Evolutionary conservation across 1,140 invertebrate species (phyloP).

Genomic region (Plutomurus gul): DNA sequence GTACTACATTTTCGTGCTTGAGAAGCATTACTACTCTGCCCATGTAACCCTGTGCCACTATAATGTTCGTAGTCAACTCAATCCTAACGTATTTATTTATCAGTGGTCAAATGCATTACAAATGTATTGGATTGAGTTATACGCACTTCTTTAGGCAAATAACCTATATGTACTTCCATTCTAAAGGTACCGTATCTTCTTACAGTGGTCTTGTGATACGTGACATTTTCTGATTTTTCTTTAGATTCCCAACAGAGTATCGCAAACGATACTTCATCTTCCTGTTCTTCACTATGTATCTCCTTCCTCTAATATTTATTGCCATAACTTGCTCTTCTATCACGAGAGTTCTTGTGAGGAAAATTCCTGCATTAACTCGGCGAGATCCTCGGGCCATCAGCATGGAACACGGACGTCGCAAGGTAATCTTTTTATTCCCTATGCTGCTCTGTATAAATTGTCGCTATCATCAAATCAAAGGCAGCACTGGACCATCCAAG

Average conservation of each 20-base stretch:
- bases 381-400: constrained; percentile 53
- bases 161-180: too few relatives aligned
- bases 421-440: constrained; percentile 49
- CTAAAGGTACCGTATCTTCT: too few relatives aligned
- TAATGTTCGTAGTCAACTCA: too few relatives aligned
- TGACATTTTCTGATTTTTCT: neutral
- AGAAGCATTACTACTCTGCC: too few relatives aligned
- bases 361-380: constrained; percentile 51
- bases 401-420: constrained; percentile 56
- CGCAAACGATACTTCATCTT: constrained; percentile 59
- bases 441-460: neutral
- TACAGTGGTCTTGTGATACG: too few relatives aligned
- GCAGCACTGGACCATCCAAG: neutral
- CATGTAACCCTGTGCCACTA: too few relatives aligned
- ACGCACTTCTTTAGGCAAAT: neutral
- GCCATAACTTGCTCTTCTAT: constrained; percentile 59
- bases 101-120: too few relatives aligned
- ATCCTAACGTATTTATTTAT: too few relatives aligned
- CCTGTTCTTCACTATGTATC: constrained; percentile 59
- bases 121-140: too few relatives aligned
- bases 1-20: too few relatives aligned
- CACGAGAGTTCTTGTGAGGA: constrained; percentile 50
- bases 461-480: neutral
- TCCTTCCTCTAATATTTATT: constrained; percentile 59
- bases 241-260: constrained; percentile 55